Conservation (phyloP, 1,140 invertebrate genomes). For the Proctacanthus coquilletti region DNA sequence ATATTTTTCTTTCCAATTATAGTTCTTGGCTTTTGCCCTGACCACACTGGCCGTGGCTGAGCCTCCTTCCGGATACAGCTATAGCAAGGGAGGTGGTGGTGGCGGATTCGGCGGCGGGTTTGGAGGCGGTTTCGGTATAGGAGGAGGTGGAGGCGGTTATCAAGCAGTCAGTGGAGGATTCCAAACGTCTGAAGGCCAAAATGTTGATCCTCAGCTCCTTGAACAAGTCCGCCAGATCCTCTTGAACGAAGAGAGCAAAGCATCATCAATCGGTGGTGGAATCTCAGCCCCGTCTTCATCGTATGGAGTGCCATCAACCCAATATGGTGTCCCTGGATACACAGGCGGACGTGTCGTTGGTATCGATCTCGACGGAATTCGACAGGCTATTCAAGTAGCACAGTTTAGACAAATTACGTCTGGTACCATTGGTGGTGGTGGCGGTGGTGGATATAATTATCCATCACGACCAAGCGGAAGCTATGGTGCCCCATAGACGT, state of each 20-base stretch:
- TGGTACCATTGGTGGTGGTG: slow-evolving; percentile 24
- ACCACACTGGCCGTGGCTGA: slow-evolving; percentile 43
- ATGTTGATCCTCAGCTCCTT: slow-evolving; percentile 57
- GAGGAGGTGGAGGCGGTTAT: slow-evolving; percentile 51
- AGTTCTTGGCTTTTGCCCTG: slow-evolving; percentile 48
- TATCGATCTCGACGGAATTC: slow-evolving; percentile 44
- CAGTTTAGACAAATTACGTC: slow-evolving; percentile 41
- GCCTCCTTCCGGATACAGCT: slow-evolving; percentile 46
- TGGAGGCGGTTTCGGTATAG: slow-evolving; percentile 30
- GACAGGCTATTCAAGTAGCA: slow-evolving; percentile 47
- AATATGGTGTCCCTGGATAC: slow-evolving; percentile 39
- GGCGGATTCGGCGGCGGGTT: slow-evolving; percentile 27
- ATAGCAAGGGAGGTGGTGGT: slow-evolving; percentile 40
- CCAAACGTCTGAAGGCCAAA: slow-evolving; percentile 58
- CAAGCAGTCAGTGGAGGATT: slow-evolving; percentile 52
- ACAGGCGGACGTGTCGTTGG: slow-evolving; percentile 40
- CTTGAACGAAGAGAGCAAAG: slow-evolving; percentile 57
- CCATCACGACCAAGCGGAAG: slow-evolving; percentile 26
- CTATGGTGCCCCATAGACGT: slow-evolving; percentile 30
- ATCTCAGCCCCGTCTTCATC: slow-evolving; percentile 26
- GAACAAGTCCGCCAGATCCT: slow-evolving; percentile 69
- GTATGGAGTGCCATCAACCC: slow-evolving; percentile 36
- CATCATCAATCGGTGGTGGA: slow-evolving; percentile 27
- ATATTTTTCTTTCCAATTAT: slow-evolving; percentile 24
- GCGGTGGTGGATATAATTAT: slow-evolving; percentile 26